phyloP scores from a whole-genome alignment of 2,113 vertebrate genomes.

The Seriola rivoliana region DNA sequence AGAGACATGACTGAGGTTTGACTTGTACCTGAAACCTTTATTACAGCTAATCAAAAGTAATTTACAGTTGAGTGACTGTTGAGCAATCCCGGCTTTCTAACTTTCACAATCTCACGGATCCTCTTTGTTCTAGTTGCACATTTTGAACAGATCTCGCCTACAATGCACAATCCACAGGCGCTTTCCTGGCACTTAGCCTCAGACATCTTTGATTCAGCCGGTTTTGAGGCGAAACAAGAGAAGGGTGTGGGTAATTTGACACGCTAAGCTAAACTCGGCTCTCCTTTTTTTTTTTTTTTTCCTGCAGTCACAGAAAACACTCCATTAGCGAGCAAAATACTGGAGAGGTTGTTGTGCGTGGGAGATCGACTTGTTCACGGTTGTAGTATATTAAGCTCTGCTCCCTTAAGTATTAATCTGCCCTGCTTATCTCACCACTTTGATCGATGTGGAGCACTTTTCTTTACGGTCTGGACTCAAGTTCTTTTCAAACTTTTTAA shows the following conservation, averaged over 20 bases:
- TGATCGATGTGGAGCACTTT: slow-evolving; percentile 57
- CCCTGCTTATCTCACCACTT: slow-evolving; percentile 53
- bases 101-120: background rate
- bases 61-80: slow-evolving; percentile 19
- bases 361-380: slow-evolving; percentile 44
- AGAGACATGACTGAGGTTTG: background rate
- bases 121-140: slow-evolving; percentile 36
- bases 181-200: slow-evolving; percentile 41
- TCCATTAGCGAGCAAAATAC: slow-evolving; percentile 60
- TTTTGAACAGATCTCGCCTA: slow-evolving; percentile 32
- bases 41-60: slow-evolving; percentile 14
- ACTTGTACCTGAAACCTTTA: background rate
- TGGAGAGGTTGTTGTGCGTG: slow-evolving; percentile 38
- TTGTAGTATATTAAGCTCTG: slow-evolving; percentile 45
- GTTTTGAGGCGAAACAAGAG: slow-evolving; percentile 50
- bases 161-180: slow-evolving; percentile 22
- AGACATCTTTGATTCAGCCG: slow-evolving; percentile 55
- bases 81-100: background rate
- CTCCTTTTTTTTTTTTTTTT: slow-evolving; percentile 34
- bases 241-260: slow-evolving; percentile 48
- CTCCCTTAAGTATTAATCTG: slow-evolving; percentile 60
- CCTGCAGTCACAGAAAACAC: slow-evolving; percentile 42
- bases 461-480: slow-evolving; percentile 36
- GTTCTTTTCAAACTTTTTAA: slow-evolving; percentile 51
- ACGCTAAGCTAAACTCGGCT: slow-evolving; percentile 36